Conservation (phyloP, 2,797 vertebrate genomes). For the Spinibarbus caldwelli region DNA sequence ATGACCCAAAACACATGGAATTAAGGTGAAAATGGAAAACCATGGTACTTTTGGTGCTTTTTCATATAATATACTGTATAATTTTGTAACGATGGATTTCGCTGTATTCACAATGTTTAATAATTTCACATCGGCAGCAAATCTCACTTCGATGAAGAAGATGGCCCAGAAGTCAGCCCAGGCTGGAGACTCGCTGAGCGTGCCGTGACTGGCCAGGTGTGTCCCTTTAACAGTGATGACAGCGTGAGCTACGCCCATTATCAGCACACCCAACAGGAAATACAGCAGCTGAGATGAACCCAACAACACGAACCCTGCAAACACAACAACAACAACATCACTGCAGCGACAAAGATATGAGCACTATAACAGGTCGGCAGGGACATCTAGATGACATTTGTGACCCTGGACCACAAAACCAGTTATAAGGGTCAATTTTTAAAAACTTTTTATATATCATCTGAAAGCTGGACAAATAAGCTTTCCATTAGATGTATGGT, state of each 20-base stretch:
- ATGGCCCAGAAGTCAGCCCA: conserved; percentile 87
- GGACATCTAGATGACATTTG: not conserved
- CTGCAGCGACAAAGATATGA: not conserved
- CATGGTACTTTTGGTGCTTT: not conserved
- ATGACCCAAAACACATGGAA: not conserved
- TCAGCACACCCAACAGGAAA: conserved; percentile 77
- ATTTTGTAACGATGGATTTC: not conserved
- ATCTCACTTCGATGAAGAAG: conserved; percentile 93
- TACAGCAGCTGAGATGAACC: conserved; percentile 72
- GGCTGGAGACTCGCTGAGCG: conserved; percentile 83
- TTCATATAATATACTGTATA: not conserved
- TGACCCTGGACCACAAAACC: too few species aligned
- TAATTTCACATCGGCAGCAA: not conserved
- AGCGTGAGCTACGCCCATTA: conserved; percentile 84
- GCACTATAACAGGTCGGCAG: not conserved
- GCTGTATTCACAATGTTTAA: too few species aligned
- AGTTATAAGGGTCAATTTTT: too few species aligned
- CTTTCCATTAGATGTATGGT: too few species aligned
- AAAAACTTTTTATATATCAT: too few species aligned
- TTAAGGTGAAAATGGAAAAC: not conserved
- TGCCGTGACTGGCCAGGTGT: conserved; percentile 89
- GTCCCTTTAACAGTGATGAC: conserved; percentile 88
- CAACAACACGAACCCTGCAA: conserved; percentile 87
- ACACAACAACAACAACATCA: not conserved
- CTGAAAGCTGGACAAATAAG: too few species aligned